phyloP scores from a whole-genome alignment of 2,888 invertebrate species.

The Hedya salicella region DNA sequence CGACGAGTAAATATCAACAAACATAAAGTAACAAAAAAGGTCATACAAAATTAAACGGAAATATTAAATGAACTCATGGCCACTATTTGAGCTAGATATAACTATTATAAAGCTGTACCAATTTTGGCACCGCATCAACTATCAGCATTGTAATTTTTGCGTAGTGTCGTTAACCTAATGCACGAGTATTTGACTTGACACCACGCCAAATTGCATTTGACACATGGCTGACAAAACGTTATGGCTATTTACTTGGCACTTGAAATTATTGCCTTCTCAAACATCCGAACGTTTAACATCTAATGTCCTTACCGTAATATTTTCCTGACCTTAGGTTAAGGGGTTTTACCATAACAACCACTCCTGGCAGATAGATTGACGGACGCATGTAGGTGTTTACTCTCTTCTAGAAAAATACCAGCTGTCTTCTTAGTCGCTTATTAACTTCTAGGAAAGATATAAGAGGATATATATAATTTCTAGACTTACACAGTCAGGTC shows the following conservation, averaged over 20 bases:
- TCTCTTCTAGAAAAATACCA: no score
- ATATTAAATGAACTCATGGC: neutral
- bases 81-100: neutral
- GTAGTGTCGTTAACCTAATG: constrained; percentile 23
- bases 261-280: neutral
- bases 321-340: neutral
- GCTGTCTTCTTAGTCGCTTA: no score
- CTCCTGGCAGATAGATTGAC: no score
- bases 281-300: neutral
- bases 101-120: neutral
- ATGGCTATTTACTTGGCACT: constrained; percentile 25
- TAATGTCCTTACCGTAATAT: neutral
- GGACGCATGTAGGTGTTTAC: no score
- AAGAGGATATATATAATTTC: no score
- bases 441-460: no score
- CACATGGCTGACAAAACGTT: constrained; percentile 27
- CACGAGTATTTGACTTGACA: constrained; percentile 30
- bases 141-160: constrained; percentile 30
- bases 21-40: no score
- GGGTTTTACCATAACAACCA: no score
- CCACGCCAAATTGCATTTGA: constrained; percentile 34
- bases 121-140: constrained; percentile 26
- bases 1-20: no score
- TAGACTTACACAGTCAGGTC: no score
- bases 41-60: neutral